These are phyloP conservation scores for Plestiodon gilberti DNA, from an alignment of 2,113 vertebrate species.

Conservation along the genomic window DNA sequence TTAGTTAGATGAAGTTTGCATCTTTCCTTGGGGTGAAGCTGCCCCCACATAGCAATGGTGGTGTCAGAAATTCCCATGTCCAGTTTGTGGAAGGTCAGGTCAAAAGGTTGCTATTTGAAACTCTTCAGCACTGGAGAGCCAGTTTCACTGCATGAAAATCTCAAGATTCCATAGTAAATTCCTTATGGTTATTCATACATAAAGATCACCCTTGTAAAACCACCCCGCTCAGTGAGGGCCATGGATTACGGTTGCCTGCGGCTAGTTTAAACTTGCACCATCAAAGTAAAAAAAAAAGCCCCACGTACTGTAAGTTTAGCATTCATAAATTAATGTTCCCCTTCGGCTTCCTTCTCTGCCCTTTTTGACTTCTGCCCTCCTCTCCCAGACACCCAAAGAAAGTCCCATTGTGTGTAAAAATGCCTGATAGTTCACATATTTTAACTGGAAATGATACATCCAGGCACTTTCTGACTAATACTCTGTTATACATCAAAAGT, in stretches of 20 bases:
- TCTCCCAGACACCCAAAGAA: slow-evolving; percentile 68
- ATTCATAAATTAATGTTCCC: slow-evolving; percentile 73
- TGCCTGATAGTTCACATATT: slow-evolving; percentile 64
- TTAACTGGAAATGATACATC: slow-evolving; percentile 72
- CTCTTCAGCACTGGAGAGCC: not conserved
- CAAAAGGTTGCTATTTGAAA: slow-evolving; percentile 36
- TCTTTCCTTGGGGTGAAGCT: not conserved
- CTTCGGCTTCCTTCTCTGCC: slow-evolving; percentile 67
- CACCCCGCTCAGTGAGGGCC: slow-evolving; percentile 56
- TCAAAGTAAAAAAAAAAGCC: slow-evolving; percentile 51
- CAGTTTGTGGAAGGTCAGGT: slow-evolving; percentile 33
- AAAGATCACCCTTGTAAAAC: slow-evolving; percentile 62
- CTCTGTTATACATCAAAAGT: slow-evolving; percentile 24
- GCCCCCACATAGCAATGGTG: not conserved
- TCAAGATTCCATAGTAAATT: slow-evolving; percentile 48
- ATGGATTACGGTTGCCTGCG: slow-evolving; percentile 62
- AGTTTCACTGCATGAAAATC: slow-evolving; percentile 36
- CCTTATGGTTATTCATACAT: slow-evolving; percentile 54
- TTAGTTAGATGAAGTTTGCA: not conserved
- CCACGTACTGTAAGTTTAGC: slow-evolving; percentile 73
- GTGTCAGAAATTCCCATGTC: slow-evolving; percentile 3
- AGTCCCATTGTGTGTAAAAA: slow-evolving; percentile 69
- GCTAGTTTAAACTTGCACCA: slow-evolving; percentile 64
- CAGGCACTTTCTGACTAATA: slow-evolving; percentile 61
- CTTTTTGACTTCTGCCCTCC: slow-evolving; percentile 71